Base-by-base conservation (phyloP, 2,888 invertebrate genomes). In the Frankliniella intonsa region DNA sequence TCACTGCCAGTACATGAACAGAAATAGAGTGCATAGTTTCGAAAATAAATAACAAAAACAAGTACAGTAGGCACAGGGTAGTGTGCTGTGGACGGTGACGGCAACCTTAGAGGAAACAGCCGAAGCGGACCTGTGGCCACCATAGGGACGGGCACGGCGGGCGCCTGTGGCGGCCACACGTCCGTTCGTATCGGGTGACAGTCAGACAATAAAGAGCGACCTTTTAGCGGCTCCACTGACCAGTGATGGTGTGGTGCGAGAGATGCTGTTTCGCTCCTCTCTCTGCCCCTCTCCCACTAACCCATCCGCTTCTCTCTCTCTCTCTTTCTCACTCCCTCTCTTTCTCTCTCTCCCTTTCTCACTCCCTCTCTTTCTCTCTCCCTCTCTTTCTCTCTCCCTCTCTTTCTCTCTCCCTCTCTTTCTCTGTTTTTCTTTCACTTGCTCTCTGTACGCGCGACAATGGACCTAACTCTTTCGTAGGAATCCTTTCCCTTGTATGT, bases 171-270 rank as follows among this genome's bases (percentile, higher is more conserved):
- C 38, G 38, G 38, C 38, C 38, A 38, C 38, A 38, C 38, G 38
- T 38, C 38, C 38, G 38, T 38, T 38, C 69, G 25, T 76, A 76
- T 76, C 69, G 69, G 69, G 69, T 76, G 69, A 76, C 69, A 76
- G 69, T 76, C 69, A 25, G 25, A 76, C 69, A 76, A 76, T 76
- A 76, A 76, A 76, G 69, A 22, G 69, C 69, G 25, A 76, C 69
- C 69, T 76, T 76, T 76, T 76, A 76, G 69, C 69, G 69, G 69
- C 22, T 76, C 69, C 69, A 12, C 25, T 76, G 69, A 76, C 69
- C 69, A 76, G 22, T 25, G 69, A 76, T 76, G 69, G 22, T 76
- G 69, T 25, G 69, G 69, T 25, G 22, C 69, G 62, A 22, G 22
- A 22, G 69, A 55, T 19, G 55, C 55, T 55, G 55, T 19, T 55